Percentiles rank a stretch among this genome's conserved stretches.
These are phyloP conservation scores for Maconellicoccus hirsutus DNA, from an alignment of 1,140 invertebrate genomes.

Conservation along the genomic window DNA sequence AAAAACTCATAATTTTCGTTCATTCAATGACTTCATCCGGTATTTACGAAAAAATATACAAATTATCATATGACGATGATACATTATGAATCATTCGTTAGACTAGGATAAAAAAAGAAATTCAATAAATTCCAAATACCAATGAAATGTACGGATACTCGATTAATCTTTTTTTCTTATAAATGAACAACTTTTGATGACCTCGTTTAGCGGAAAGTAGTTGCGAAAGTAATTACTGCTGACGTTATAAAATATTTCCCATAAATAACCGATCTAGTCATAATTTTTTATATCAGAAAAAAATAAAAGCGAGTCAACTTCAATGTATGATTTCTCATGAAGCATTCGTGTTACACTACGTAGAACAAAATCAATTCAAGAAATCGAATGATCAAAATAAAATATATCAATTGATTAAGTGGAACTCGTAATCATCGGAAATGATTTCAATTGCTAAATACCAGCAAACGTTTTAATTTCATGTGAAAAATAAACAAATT, in stretches of 20 bases:
- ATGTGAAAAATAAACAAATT: too few species aligned
- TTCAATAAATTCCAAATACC: not conserved
- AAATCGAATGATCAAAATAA: too few species aligned
- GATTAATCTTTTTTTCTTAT: slow-evolving; percentile 3
- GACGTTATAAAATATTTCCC: not conserved
- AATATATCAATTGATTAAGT: too few species aligned
- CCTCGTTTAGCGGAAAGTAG: not conserved
- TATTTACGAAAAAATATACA: not conserved
- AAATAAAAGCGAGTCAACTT: too few species aligned
- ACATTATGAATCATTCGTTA: not conserved
- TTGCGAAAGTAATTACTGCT: slow-evolving; percentile 4
- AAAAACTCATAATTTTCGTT: not conserved
- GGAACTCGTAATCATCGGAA: too few species aligned
- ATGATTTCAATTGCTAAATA: too few species aligned
- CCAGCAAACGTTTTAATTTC: too few species aligned
- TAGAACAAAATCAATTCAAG: too few species aligned
- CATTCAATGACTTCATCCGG: not conserved
- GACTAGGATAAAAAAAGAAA: not conserved
- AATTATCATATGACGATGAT: not conserved
- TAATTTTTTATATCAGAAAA: not conserved
- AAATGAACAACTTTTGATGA: not conserved
- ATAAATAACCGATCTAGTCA: not conserved
- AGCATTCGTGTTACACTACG: too few species aligned
- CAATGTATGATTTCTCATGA: too few species aligned
- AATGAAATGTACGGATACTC: not conserved